Base-by-base conservation (phyloP, 2,888 invertebrate species). In the Nephrotoma flavescens region DNA sequence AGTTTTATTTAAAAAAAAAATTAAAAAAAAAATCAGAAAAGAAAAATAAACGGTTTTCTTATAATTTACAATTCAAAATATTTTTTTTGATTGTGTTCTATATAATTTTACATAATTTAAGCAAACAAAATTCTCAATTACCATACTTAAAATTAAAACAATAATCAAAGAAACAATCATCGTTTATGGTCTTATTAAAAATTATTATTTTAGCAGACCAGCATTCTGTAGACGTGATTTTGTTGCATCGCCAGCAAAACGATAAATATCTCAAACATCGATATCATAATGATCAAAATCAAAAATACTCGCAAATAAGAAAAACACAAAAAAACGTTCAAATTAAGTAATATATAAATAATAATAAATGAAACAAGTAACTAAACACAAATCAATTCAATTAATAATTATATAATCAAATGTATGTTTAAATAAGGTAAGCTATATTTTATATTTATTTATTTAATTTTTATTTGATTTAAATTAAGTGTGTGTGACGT, bases 181-280 rank as follows among this genome's bases (percentile, higher is more conserved):
- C 71, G 71, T 71, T 19, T 31, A 71, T 31, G 71, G 71, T 71
- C 71, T 31, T 31, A 31, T 71, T 71, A 71, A 71, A 6, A 31
- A 71, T 31, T 71, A 31, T 12, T 19, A 31, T 71, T 71, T 71
- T 84, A 91, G 91, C 90, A 91, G 91, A 88, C 91, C 91, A 90
- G 91, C 90, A 89, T 91, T 91, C 90, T 91, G 91, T 91, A 91
- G 91, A 90, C 90, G 91, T 89, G 91, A 91, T 89, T 91, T 91
- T 89, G 91, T 91, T 89, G 89, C 91, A 87, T 90, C 91, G 88
- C 91, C 91, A 88, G 89, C 91, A 89, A 89, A 91, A 89, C 90
- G 91, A 90, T 91, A 91, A 90, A 83, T 47, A 71, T 71, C 31
- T 71, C 19, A 31, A 71, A 31, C 9, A 71, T 31, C 31, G 31